Evolutionary conservation across 1,140 invertebrate genomes (phyloP).

Genomic region (Zaprionus taronus): DNA sequence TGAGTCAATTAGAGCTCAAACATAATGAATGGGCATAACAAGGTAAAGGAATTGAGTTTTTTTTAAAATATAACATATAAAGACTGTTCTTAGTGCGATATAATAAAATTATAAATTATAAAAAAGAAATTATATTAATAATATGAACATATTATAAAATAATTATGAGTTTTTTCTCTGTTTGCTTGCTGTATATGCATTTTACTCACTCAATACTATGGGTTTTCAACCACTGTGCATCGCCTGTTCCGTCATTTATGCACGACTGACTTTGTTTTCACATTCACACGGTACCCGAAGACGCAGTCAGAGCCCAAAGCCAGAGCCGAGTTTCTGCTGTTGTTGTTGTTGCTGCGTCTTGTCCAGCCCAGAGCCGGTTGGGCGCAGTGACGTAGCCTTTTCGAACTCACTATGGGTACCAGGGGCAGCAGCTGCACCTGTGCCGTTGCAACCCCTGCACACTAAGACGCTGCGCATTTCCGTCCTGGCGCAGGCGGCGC

Average conservation of each 20-base stretch:
- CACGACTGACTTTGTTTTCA: conserved; percentile 82
- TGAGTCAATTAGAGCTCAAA: too few relatives aligned
- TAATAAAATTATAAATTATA: background rate
- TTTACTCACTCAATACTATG: background rate
- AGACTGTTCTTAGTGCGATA: too few relatives aligned
- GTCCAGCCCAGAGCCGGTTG: conserved; percentile 41
- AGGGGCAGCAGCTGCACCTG: conserved; percentile 64
- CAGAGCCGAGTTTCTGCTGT: conserved; percentile 65
- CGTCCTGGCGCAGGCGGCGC: conserved; percentile 77
- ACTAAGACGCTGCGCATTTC: conserved; percentile 77
- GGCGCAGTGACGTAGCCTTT: conserved; percentile 61
- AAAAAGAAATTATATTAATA: background rate
- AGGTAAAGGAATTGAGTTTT: too few relatives aligned
- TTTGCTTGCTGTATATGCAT: background rate
- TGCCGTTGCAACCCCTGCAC: conserved; percentile 48
- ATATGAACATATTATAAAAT: background rate
- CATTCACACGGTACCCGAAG: conserved; percentile 79
- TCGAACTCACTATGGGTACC: conserved; percentile 11
- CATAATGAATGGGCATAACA: too few relatives aligned
- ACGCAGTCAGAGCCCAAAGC: conserved; percentile 42
- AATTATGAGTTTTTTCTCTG: too few relatives aligned
- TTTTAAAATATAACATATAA: too few relatives aligned
- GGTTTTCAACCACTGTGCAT: conserved; percentile 51
- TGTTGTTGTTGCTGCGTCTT: conserved; percentile 62
- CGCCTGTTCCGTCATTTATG: conserved; percentile 77